Conservation (phyloP, 2,797 vertebrate genomes). For the Vipera ursinii region DNA sequence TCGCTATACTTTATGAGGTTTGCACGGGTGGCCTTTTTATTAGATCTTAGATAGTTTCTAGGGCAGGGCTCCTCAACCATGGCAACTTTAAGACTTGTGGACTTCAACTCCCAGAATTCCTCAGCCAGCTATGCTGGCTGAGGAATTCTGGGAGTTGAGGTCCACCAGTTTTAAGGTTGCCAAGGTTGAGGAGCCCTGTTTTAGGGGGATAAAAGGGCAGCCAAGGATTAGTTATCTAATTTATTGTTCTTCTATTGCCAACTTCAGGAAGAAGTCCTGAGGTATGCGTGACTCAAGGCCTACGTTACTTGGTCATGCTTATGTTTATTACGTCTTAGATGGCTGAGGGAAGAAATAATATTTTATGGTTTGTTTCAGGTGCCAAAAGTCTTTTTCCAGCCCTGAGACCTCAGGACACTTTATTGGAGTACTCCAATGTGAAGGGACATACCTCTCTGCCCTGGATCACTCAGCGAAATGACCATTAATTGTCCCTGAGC, state of each 20-base stretch:
- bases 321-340: background rate
- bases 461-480: background rate
- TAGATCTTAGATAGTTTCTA: no score
- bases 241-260: background rate
- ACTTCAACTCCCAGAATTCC: no score
- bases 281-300: background rate
- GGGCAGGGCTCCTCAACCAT: no score
- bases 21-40: background rate
- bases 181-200: no score
- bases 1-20: background rate
- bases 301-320: background rate
- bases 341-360: background rate
- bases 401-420: background rate
- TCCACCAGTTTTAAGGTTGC: no score
- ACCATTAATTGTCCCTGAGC: background rate
- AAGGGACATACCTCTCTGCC: no score
- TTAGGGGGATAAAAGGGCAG: background rate
- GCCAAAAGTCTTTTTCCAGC: background rate
- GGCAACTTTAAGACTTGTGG: no score
- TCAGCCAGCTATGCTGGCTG: no score
- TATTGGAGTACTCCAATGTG: background rate
- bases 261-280: background rate
- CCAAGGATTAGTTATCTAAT: background rate
- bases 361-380: background rate
- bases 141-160: no score